Evolutionary conservation across 2,797 vertebrate genomes (phyloP), one percentile per base, ranked within the genome.

Genomic region (Tapera naevia): DNA sequence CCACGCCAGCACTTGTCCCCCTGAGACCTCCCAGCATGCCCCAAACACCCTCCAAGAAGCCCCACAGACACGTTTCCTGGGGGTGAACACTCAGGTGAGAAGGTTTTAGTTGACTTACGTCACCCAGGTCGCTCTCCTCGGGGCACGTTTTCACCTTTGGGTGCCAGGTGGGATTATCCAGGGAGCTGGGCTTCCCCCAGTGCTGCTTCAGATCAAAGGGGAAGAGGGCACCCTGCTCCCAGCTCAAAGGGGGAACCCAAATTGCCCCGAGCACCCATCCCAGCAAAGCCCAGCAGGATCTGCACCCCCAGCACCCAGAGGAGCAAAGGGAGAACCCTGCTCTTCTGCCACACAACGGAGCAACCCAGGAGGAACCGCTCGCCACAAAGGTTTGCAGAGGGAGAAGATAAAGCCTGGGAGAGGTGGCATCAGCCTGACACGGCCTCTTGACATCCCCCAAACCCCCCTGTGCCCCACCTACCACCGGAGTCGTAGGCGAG

Each of bases 401-500:
- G 25, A 24, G 39, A 27, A 48, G 71, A 58, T 9, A 2, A 58
- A 33, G 5, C 28, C 57, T 27, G 25, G 13, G 19, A 22, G 3
- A 5, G 46, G 19, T 3, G 10, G 8, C 16, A 28, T 3, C 25
- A 4, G 17, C 17, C 28, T 9, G 2, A 14, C 32, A 33, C 7
- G 2, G 56, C 32, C 39, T 39, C n/a, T 25, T 23, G 11, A 22
- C 19, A 5, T 37, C 37, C 37, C 30, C 53, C 23, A 18, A 32
- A 32, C 16, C 4, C 30, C 39, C 11, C 21, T 5, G 5, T 33
- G 6, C 4, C 5, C 10, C 30, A 91, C 98, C 76, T 98, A 99
- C 99, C 98, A 0, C 91, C 96, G 6, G 97, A 88, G 19, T 98
- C 97, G 39, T 96, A 98, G 96, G 95, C 96, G 79, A 99, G 98